Percentiles rank a stretch among this genome's conserved stretches.
Evolutionary conservation across 2,113 vertebrate species (phyloP).

Genomic region (Lagopus muta): DNA sequence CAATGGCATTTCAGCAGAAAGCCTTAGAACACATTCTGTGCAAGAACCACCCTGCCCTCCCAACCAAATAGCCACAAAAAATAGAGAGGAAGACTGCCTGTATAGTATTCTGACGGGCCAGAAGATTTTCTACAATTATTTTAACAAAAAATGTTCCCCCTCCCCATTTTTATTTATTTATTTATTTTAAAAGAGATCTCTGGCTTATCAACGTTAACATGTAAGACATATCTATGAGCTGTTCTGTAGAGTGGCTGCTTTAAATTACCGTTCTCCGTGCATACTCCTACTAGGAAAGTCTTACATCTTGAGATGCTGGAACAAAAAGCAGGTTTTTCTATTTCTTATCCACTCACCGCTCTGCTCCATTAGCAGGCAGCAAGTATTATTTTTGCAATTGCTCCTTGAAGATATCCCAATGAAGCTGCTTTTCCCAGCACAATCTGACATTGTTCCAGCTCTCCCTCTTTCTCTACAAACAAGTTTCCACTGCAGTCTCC

Average conservation of each 20-base stretch:
- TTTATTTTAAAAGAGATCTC: neutral
- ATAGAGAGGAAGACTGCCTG: neutral
- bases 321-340: slow-evolving; percentile 11
- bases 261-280: neutral
- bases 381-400: slow-evolving; percentile 54
- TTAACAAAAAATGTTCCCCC: neutral
- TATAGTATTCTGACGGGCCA: neutral
- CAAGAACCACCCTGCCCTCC: neutral
- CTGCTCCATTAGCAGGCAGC: neutral
- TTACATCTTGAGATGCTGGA: slow-evolving; percentile 2
- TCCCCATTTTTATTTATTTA: neutral
- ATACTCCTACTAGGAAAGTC: neutral
- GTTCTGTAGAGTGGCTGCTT: neutral
- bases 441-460: slow-evolving; percentile 49
- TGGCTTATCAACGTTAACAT: neutral
- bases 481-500: slow-evolving; percentile 54
- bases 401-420: slow-evolving; percentile 50
- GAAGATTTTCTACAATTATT: neutral
- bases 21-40: neutral
- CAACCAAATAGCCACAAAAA: neutral
- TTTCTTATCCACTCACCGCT: neutral
- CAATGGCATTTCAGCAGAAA: neutral
- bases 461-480: slow-evolving; percentile 34
- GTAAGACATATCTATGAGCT: neutral
- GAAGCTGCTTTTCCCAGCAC: slow-evolving; percentile 65